Base-by-base conservation (phyloP, 2,888 invertebrate species). In the Hirtodrosophila cameraria region DNA sequence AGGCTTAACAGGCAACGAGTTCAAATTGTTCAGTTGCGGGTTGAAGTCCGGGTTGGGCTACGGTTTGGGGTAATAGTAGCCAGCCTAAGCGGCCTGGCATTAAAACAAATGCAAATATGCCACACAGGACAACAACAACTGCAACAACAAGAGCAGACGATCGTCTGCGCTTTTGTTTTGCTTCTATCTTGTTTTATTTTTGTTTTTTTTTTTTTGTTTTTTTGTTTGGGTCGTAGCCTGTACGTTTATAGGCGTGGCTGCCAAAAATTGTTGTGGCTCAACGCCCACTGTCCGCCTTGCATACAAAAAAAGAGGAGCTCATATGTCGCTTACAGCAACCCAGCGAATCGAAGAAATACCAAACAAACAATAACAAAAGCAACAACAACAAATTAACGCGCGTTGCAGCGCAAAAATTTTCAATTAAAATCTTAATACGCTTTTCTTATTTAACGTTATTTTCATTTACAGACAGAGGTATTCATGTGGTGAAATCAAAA, bases 41-140 rank as follows among this genome's bases (percentile, higher is more conserved):
- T 20, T 36, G 13, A 12, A 8, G 15, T 18, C 15, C 20, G 30
- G 33, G n/a, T 42, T 28, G 9, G 35, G 20, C 18, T 39, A 35
- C 18, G 8, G 30, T 48, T n/a, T 12, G 23, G 15, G 45, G 27
- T 9, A 23, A 7, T 23, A 52, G 33, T 41, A 35, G 36, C 36
- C 42, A 53, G 54, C 59, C 75, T 81, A 75, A 71, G 71, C 70
- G 78, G 58, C 55, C 58, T 55, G 62, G 68, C 64, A 75, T 72
- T 68, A 84, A 79, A 78, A 82, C 75, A 82, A 79, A 85, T 69
- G 82, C 66, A 82, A 84, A 82, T 78, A 81, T 82, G 68, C 71
- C 73, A 52, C 46, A 52, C 61, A 75, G 55, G 33, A 69, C 58
- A 65, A 64, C 57, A 63, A n/a, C n/a, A n/a, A n/a, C n/a, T n/a